A percentile compares a stretch with the other conserved stretches of the same genome.
Conservation (phyloP, 2,113 vertebrate species). For the Tragelaphus scriptus region DNA sequence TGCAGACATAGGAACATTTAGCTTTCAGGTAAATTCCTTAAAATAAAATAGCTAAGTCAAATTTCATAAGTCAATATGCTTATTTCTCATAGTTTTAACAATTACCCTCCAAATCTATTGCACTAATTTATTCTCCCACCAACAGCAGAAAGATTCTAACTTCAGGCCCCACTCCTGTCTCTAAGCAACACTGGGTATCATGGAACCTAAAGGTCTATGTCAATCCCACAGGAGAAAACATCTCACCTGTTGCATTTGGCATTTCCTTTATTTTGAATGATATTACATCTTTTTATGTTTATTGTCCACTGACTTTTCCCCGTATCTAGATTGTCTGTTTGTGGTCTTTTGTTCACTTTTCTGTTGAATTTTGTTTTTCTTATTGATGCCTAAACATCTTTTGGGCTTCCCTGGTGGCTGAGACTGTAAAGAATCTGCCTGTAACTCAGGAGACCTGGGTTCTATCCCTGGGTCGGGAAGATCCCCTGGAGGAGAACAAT, state of each 20-base stretch:
- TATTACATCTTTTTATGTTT: not conserved
- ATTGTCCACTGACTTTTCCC: not conserved
- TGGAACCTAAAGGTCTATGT: not conserved
- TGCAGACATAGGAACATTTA: not conserved
- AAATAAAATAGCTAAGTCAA: constrained; percentile 25
- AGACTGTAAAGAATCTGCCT: not conserved
- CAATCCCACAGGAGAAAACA: not conserved
- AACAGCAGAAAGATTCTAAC: not conserved
- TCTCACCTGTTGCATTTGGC: not conserved
- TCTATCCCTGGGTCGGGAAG: not conserved
- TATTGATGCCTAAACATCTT: not conserved
- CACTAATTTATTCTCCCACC: not conserved
- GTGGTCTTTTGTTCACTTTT: not conserved
- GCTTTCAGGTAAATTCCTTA: not conserved
- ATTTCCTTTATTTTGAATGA: not conserved
- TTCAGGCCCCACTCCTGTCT: not conserved
- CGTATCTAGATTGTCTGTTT: not conserved
- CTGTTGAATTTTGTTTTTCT: not conserved
- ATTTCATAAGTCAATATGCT: not conserved
- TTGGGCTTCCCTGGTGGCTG: not conserved
- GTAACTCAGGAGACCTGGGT: not conserved
- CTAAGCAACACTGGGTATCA: not conserved
- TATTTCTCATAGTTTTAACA: constrained; percentile 29
- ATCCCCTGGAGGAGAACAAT: not conserved
- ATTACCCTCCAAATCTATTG: not conserved